A percentile compares a stretch with the other conserved stretches of the same genome.
These are phyloP conservation scores for Nerophis lumbriciformis DNA, from an alignment of 2,113 vertebrate species.

Conservation along the genomic window DNA sequence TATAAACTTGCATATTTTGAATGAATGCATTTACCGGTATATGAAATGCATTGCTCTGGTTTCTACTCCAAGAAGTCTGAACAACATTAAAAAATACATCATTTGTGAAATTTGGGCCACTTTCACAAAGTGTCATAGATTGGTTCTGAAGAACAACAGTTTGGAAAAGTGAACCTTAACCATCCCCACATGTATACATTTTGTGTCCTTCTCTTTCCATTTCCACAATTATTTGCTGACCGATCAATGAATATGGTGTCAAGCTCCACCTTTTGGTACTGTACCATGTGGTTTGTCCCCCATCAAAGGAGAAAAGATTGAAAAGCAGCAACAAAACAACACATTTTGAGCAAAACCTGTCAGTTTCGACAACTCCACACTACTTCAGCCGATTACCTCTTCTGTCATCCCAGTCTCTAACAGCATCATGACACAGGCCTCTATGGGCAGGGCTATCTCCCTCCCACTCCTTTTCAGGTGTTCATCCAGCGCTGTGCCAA, in stretches of 20 bases:
- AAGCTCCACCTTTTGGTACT: background rate
- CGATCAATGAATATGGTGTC: background rate
- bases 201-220: background rate
- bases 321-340: no score
- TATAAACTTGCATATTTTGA: no score
- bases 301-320: no score
- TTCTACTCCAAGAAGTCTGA: background rate
- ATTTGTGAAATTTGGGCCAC: background rate
- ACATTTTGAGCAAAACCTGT: no score
- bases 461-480: slow-evolving; percentile 92
- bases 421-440: slow-evolving; percentile 97
- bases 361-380: no score
- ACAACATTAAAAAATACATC: background rate
- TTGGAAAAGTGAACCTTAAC: background rate
- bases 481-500: slow-evolving; percentile 88
- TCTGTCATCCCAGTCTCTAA: slow-evolving; percentile 96
- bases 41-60: background rate
- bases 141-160: background rate
- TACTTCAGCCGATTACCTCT: slow-evolving; percentile 74
- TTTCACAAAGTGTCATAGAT: background rate
- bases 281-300: no score
- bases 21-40: no score
- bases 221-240: background rate
- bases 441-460: slow-evolving; percentile 88
- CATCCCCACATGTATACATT: background rate